Base-by-base conservation (phyloP, 2,113 vertebrate species). In the Vulpes ferrilata region DNA sequence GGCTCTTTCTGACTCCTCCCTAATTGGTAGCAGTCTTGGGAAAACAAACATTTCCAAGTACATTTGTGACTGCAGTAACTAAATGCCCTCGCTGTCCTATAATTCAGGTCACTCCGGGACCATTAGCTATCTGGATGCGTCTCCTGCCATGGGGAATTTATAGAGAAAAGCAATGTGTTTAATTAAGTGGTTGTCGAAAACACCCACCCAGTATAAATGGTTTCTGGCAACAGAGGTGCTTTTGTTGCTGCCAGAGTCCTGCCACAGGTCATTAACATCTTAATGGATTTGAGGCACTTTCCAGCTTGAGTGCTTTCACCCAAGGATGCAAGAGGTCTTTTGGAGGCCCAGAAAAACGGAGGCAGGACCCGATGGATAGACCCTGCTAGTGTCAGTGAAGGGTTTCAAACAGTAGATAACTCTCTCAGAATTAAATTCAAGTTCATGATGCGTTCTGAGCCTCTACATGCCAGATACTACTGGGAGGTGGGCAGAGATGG, bases 211-310 rank as follows among this genome's bases (percentile, higher is more conserved):
- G 67, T 90, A 94, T 93, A 95, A 97, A 98, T 96, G 81, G 90
- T 96, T 95, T 93, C 91, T 97, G 96, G 97, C 90, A 91, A 95
- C 62, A 87, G 86, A 96, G 88, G 91, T 96, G 86, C 86, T 93
- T 97, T 92, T 91, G 85, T 85, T 87, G 53, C 82, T 95, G 81
- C 93, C 96, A 97, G 90, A 93, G 81, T 87, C 79, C 85, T 97
- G 96, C 95, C 97, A 95, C 88, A 96, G 96, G 93, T 97, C 97
- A 97, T 96, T 97, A 97, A 97, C 73, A 97, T 97, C 90, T 86
- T 96, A 96, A 98, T 95, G 92, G 85, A 98, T 97, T 30, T 57
- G 92, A 98, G 67, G 83, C 65, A 62, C 80, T 96, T 97, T 96
- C 92, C 78, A 84, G 92, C 76, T 85, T 32, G 16, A 85, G n/a